Base-by-base conservation (phyloP, 2,888 invertebrate species). In the Allolobophora icterica region DNA sequence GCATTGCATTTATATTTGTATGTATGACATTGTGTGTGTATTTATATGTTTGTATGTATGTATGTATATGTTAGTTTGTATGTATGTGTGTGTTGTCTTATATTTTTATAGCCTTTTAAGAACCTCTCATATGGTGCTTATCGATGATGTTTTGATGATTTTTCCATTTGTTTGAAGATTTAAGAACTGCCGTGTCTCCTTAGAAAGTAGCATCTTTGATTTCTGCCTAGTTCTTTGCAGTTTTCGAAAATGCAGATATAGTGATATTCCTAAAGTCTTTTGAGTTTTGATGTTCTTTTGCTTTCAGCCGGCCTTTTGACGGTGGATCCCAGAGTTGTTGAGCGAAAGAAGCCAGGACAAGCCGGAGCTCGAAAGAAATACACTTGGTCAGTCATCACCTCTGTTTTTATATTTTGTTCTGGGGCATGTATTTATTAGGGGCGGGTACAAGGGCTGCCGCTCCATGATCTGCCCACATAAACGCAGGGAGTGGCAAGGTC, bases 321-420 rank as follows among this genome's bases (percentile, higher is more conserved):
- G 35, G 96, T 96, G 94, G 99, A 98, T 95, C 96, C 96, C 92
- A 96, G 99, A 91, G 96, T 96, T 35, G 96, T 97, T 91, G 99
- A 99, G 95, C 96, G 99, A 93, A 98, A 98, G 97, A 98, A 98
- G 97, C 97, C 97, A 91, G 99, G 98, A 17, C 98, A 98, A 96
- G 97, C 97, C 94, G 97, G 97, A 93, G 98, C 99, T 35, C 97
- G 99, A 94, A 97, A 97, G 95, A 98, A 98, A 95, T 97, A 97
- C 94, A 98, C 98, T 92, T 99, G 99, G 99, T 93, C 71, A 30
- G 92, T 92, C 52, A 52, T 52, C 24, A 2, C 24, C 21, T 52
- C 17, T 3, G 15, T 19, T 52, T 52, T 3, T 52, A 19, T n/a
- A n/a, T n/a, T n/a, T n/a, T n/a, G n/a, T n/a, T n/a, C n/a, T n/a